These are phyloP conservation scores for Rhagologus leucostigma DNA, from an alignment of 2,113 vertebrate genomes.

Conservation along the genomic window DNA sequence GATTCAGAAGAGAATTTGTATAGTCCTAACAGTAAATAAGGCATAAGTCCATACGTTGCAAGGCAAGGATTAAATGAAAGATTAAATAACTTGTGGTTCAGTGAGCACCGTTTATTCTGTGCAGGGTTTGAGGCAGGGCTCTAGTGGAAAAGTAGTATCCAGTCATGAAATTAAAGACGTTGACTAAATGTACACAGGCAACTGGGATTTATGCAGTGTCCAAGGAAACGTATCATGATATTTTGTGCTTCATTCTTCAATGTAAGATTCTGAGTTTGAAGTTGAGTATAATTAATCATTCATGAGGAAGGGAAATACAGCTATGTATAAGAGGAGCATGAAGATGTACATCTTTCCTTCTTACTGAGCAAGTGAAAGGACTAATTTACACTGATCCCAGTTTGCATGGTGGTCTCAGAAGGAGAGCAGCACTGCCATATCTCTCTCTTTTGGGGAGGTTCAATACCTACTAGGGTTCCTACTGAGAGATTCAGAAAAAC, in stretches of 20 bases:
- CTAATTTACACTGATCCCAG: neutral
- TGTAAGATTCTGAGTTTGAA: neutral
- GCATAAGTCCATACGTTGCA: neutral
- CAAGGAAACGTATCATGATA: neutral
- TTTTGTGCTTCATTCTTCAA: neutral
- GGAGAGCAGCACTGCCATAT: neutral
- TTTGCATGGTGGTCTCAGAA: neutral
- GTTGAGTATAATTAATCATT: neutral
- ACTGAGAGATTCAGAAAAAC: neutral
- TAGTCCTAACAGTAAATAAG: neutral
- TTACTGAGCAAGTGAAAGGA: neutral
- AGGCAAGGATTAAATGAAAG: slow-evolving; percentile 5
- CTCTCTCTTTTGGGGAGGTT: neutral
- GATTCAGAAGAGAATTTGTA: neutral
- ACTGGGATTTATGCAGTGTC: neutral
- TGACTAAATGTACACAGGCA: neutral
- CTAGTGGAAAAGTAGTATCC: neutral
- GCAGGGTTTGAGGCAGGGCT: neutral
- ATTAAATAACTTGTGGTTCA: neutral
- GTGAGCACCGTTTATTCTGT: neutral
- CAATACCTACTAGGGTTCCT: neutral
- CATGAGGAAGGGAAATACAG: neutral
- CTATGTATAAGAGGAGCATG: neutral
- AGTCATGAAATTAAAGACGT: neutral
- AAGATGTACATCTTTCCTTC: neutral